Evolutionary conservation across 2,888 invertebrate species (phyloP).

Genomic region (Trachelus iudaicus): DNA sequence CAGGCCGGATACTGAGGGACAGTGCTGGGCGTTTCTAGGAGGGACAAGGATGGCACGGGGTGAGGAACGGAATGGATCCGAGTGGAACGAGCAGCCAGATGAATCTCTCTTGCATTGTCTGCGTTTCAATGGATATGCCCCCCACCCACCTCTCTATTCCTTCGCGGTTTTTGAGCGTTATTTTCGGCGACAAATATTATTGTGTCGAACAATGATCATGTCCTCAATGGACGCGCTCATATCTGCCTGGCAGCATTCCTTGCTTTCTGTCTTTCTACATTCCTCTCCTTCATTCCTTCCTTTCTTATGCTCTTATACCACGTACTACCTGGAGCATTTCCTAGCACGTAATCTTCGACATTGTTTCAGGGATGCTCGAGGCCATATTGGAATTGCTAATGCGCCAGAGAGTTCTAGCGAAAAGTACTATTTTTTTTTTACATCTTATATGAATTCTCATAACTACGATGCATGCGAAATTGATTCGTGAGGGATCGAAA

Average conservation of each 20-base stretch:
- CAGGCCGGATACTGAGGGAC: slow-evolving; percentile 29
- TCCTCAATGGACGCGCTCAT: slow-evolving; percentile 43
- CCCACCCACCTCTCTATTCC: slow-evolving; percentile 49
- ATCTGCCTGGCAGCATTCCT: slow-evolving; percentile 12
- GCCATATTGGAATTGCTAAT: slow-evolving; percentile 60
- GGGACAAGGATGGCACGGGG: slow-evolving; percentile 25
- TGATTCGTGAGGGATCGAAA: not conserved
- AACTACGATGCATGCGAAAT: not conserved
- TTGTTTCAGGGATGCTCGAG: slow-evolving; percentile 55
- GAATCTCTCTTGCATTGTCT: slow-evolving; percentile 61
- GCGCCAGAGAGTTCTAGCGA: not conserved
- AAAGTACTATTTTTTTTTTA: not conserved
- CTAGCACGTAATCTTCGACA: slow-evolving; percentile 56
- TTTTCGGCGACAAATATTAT: slow-evolving; percentile 65
- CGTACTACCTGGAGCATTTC: slow-evolving; percentile 16
- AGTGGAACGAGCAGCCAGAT: slow-evolving; percentile 56
- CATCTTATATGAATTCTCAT: not conserved
- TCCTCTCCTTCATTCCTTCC: slow-evolving; percentile 5
- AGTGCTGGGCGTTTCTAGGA: slow-evolving; percentile 20
- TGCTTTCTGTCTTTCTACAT: slow-evolving; percentile 19
- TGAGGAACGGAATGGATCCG: slow-evolving; percentile 34
- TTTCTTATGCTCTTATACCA: slow-evolving; percentile 13
- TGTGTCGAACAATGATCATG: slow-evolving; percentile 63
- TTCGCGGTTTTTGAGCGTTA: slow-evolving; percentile 53
- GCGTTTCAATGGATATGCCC: slow-evolving; percentile 58